Evolutionary conservation across 2,888 invertebrate species (phyloP).

Genomic region (Blastobasis lacticolella): DNA sequence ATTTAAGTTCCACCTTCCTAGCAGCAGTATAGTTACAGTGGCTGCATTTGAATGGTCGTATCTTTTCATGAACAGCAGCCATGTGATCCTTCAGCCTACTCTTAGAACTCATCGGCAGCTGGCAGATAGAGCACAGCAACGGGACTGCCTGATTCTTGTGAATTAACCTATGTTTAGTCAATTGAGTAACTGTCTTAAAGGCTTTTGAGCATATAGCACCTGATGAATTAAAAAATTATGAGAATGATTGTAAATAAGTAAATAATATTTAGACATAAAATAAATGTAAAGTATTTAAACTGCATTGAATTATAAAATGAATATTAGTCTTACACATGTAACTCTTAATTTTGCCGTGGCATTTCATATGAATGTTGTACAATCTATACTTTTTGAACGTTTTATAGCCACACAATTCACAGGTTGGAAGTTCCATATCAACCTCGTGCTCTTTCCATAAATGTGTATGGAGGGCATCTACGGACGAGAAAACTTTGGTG

Average conservation of each 20-base stretch:
- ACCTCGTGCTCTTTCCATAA: conserved; percentile 85
- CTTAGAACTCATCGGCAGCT: conserved; percentile 70
- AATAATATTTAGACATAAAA: too few species aligned
- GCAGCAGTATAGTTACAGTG: conserved; percentile 80
- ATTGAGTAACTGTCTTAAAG: conserved; percentile 86
- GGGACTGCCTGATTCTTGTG: conserved; percentile 59
- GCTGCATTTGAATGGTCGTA: conserved; percentile 78
- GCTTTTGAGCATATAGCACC: conserved; percentile 80
- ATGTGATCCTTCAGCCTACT: conserved; percentile 70
- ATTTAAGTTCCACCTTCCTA: conserved; percentile 76
- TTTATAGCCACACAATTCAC: conserved; percentile 83
- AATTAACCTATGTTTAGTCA: conserved; percentile 82
- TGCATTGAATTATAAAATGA: not conserved
- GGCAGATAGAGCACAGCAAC: conserved; percentile 74
- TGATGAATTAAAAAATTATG: conserved; percentile 14
- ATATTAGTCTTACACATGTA: conserved; percentile 63
- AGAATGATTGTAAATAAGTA: not conserved
- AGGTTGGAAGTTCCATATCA: conserved; percentile 86
- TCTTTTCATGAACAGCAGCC: conserved; percentile 78
- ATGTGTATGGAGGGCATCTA: conserved; percentile 83
- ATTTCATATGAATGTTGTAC: conserved; percentile 82
- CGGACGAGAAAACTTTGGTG: conserved; percentile 65
- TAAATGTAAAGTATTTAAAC: too few species aligned
- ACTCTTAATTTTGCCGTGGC: conserved; percentile 78
- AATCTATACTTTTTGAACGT: conserved; percentile 81